A percentile compares a stretch with the other conserved stretches of the same genome.
Evolutionary conservation across 2,797 vertebrate genomes (phyloP).

Genomic region (Sphaeramia orbicularis): DNA sequence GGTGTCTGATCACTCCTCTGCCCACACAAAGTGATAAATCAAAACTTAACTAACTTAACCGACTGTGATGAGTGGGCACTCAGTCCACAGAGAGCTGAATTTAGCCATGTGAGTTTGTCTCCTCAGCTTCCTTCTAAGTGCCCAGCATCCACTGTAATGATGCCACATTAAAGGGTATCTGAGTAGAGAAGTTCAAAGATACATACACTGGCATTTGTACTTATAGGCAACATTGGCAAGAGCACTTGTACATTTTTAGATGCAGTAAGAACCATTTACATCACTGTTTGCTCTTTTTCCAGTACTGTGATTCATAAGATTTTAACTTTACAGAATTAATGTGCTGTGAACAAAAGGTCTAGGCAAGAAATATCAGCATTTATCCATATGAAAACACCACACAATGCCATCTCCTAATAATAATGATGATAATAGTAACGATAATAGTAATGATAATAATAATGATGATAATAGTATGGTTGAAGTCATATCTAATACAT

Average conservation of each 20-base stretch:
- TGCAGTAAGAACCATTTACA: neutral
- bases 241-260: constrained; percentile 7
- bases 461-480: no score
- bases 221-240: constrained; percentile 3
- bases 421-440: no score
- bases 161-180: constrained; percentile 24
- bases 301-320: no score
- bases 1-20: constrained; percentile 35
- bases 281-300: no score
- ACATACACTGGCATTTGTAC: constrained; percentile 10
- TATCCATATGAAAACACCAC: no score
- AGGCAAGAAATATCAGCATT: no score
- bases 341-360: no score
- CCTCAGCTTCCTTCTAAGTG: constrained; percentile 20
- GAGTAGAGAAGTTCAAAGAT: constrained; percentile 42
- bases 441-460: no score
- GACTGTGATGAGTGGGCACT: constrained; percentile 35
- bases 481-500: no score
- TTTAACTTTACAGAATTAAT: no score
- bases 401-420: no score
- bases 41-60: constrained; percentile 52
- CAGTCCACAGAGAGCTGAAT: constrained; percentile 23
- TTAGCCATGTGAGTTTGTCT: constrained; percentile 4
- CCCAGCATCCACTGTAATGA: constrained; percentile 34
- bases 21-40: constrained; percentile 52